phyloP scores from a whole-genome alignment of 2,797 vertebrate species.

The Semotilus atromaculatus region DNA sequence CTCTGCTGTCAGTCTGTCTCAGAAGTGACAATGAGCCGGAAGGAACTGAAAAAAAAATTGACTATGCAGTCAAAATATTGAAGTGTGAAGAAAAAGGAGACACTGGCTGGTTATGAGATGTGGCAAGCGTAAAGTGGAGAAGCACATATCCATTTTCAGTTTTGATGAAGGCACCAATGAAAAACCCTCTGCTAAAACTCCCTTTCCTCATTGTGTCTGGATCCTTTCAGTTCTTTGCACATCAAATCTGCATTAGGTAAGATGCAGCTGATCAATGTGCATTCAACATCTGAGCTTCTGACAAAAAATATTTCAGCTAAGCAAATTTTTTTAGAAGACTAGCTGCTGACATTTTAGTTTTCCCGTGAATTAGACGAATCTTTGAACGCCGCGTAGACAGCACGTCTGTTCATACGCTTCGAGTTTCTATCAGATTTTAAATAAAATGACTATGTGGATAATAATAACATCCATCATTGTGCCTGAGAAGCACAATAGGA shows the following conservation, averaged over 20 bases:
- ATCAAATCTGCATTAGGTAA: constrained; percentile 26
- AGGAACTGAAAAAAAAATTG: constrained; percentile 57
- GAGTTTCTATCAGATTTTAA: constrained; percentile 36
- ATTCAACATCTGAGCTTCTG: constrained; percentile 24
- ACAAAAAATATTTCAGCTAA: constrained; percentile 33
- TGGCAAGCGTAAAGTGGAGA: constrained; percentile 43
- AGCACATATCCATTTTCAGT: constrained; percentile 44
- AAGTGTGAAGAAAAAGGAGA: constrained; percentile 63
- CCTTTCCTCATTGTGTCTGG: constrained; percentile 31
- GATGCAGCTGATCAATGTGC: constrained; percentile 32
- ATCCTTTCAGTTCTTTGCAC: constrained; percentile 39
- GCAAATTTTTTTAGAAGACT: constrained; percentile 22
- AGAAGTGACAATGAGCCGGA: constrained; percentile 66
- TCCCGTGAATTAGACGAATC: constrained; percentile 13
- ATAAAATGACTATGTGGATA: constrained; percentile 50
- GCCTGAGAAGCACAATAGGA: constrained; percentile 46
- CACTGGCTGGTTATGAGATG: constrained; percentile 54
- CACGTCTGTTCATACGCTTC: constrained; percentile 28
- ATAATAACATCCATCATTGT: constrained; percentile 51
- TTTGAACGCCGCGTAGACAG: not conserved
- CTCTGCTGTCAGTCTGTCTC: constrained; percentile 61
- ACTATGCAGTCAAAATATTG: constrained; percentile 50
- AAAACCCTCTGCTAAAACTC: constrained; percentile 14
- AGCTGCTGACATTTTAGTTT: constrained; percentile 27
- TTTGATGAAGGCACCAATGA: constrained; percentile 34